These are phyloP conservation scores for Callorhinus ursinus DNA, from an alignment of 2,113 vertebrate genomes.

Conservation along the genomic window DNA sequence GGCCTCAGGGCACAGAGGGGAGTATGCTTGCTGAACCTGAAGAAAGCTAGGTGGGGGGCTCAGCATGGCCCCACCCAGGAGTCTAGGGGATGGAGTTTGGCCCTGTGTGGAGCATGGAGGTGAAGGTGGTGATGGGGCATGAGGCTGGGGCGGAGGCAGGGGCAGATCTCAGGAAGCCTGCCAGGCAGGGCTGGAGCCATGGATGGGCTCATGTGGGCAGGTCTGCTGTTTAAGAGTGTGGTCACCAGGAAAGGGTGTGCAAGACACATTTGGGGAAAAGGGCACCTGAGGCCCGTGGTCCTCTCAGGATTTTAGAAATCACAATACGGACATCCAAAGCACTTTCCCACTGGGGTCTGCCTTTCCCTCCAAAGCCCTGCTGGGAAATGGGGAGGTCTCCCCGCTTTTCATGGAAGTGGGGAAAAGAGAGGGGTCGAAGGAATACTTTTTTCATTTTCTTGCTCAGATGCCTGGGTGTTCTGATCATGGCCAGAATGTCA, in stretches of 20 bases:
- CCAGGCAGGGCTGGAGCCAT: neutral
- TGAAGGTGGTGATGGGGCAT: neutral
- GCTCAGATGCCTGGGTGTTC: neutral
- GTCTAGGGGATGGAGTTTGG: fast-evolving
- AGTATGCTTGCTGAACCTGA: neutral
- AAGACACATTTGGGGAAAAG: fast-evolving
- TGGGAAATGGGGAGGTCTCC: neutral
- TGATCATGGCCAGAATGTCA: neutral
- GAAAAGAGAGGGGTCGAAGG: neutral
- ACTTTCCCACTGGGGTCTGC: neutral
- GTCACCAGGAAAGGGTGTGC: neutral
- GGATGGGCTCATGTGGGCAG: neutral
- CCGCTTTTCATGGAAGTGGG: neutral
- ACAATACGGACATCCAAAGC: fast-evolving
- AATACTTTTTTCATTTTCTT: neutral
- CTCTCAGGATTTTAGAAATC: neutral
- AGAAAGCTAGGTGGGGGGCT: neutral
- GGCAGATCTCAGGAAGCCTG: neutral
- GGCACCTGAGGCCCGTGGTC: neutral
- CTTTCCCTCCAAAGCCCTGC: neutral
- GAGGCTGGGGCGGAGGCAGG: neutral
- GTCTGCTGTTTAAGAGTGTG: fast-evolving
- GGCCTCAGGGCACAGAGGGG: neutral
- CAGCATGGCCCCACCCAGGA: neutral
- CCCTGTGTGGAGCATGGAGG: too few relatives aligned